Evolutionary conservation across 2,888 invertebrate species (phyloP), one percentile per base, ranked within the genome.

Genomic region (Diarsia mendica): DNA sequence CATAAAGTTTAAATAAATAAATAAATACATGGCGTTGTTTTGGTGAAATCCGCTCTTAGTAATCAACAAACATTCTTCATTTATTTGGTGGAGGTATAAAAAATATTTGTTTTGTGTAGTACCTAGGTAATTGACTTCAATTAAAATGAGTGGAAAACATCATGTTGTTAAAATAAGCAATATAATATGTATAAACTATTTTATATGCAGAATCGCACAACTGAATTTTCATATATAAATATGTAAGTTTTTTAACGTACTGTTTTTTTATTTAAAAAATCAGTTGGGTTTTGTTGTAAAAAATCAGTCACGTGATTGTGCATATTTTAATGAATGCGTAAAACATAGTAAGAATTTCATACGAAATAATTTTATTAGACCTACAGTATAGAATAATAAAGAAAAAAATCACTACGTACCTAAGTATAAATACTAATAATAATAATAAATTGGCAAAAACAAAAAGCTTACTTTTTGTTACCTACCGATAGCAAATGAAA

Each of bases 401-500:
- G n/a, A n/a, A 60, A 53, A 71, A n/a, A 28, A 15, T 1, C 39
- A 46, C 20, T n/a, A 28, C 28, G 28, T 28, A 28, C 28, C 28
- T 28, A 39, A 51, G 44, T 51, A 20, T 8, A 51, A n/a, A n/a
- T n/a, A n/a, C n/a, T n/a, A n/a, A n/a, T n/a, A n/a, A n/a, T n/a
- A n/a, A n/a, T n/a, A n/a, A n/a, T n/a, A n/a, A 33, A 48, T 63
- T 55, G 2, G 5, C 23, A 67, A 63, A 28, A 55, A 63, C 15
- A 55, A 70, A 80, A 70, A 72, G 18, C 8, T 39, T 39, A 39
- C 8, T 39, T 39, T 39, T 51, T 44, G 67, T 28, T 39, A 72
- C 15, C 9, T 18, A 69, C 48, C 63, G 67, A 81, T 69, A 71
- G 39, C 67, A 69, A 86, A 86, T 80, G 65, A 74, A 82, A 87